Evolutionary conservation across 2,888 invertebrate species (phyloP).

Genomic region (Deilephila porcellus): DNA sequence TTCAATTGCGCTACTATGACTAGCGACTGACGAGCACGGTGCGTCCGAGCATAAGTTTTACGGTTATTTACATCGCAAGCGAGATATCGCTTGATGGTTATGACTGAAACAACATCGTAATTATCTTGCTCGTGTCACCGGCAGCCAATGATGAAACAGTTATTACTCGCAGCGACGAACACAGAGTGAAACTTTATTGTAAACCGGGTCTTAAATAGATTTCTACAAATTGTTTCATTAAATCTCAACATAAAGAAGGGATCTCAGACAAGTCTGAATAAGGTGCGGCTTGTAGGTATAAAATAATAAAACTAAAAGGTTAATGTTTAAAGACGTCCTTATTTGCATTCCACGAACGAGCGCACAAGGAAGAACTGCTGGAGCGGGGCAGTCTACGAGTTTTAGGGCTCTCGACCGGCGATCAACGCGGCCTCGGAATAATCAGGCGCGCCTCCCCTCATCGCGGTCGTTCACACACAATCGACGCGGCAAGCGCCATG

Average conservation of each 20-base stretch:
- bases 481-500: constrained; percentile 70
- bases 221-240: constrained; percentile 31
- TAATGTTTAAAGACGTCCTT: constrained; percentile 56
- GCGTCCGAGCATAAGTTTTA: constrained; percentile 1
- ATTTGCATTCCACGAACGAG: constrained; percentile 72
- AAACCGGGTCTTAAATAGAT: constrained; percentile 32
- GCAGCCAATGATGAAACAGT: constrained; percentile 33
- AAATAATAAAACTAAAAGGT: constrained; percentile 57
- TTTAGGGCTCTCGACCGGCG: constrained; percentile 76
- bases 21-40: not conserved
- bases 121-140: constrained; percentile 45
- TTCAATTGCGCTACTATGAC: constrained; percentile 5
- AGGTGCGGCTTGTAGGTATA: constrained; percentile 43
- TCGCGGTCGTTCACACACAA: constrained; percentile 83
- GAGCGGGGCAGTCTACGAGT: constrained; percentile 54
- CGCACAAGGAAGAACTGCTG: constrained; percentile 52
- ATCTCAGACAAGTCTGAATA: constrained; percentile 49
- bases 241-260: constrained; percentile 30
- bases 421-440: constrained; percentile 76
- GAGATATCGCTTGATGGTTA: constrained; percentile 36
- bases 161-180: constrained; percentile 15
- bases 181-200: constrained; percentile 42
- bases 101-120: constrained; percentile 39
- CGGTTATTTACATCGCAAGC: constrained; percentile 26
- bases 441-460: constrained; percentile 79